phyloP scores from a whole-genome alignment of 2,113 vertebrate species.

The Clarias batrachus region DNA sequence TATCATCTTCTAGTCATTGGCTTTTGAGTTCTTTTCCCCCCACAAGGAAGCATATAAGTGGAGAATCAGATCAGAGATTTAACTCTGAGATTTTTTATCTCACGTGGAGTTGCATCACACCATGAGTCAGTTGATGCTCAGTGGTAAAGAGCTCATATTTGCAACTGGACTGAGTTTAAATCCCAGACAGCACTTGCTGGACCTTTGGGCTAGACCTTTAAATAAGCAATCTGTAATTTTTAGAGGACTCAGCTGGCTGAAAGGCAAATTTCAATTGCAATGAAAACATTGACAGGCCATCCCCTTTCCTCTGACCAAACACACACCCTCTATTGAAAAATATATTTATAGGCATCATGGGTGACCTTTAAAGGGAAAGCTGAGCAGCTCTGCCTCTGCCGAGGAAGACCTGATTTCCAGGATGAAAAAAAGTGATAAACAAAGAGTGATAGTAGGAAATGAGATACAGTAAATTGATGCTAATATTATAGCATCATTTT shows the following conservation, averaged over 20 bases:
- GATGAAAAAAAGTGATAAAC: background rate
- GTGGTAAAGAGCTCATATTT: background rate
- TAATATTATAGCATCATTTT: background rate
- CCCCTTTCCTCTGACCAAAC: background rate
- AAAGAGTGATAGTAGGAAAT: background rate
- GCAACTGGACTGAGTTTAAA: background rate
- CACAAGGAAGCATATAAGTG: background rate
- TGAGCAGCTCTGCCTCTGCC: background rate
- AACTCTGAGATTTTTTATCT: background rate
- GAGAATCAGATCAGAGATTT: background rate
- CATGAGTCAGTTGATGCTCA: background rate
- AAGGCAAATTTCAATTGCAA: slow-evolving; percentile 9
- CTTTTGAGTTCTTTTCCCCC: background rate
- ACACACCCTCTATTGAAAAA: slow-evolving; percentile 7
- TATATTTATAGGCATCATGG: slow-evolving; percentile 18
- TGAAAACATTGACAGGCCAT: slow-evolving; percentile 12
- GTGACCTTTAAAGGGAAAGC: slow-evolving; percentile 14
- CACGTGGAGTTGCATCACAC: background rate
- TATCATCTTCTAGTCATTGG: background rate
- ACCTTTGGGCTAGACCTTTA: background rate
- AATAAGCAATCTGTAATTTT: background rate
- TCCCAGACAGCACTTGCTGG: background rate
- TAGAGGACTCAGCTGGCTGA: background rate
- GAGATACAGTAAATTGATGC: background rate
- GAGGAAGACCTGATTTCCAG: background rate